Percentiles rank a stretch among this genome's conserved stretches.
phyloP scores from a whole-genome alignment of 2,113 vertebrate species.

The Myxocyprinus asiaticus region DNA sequence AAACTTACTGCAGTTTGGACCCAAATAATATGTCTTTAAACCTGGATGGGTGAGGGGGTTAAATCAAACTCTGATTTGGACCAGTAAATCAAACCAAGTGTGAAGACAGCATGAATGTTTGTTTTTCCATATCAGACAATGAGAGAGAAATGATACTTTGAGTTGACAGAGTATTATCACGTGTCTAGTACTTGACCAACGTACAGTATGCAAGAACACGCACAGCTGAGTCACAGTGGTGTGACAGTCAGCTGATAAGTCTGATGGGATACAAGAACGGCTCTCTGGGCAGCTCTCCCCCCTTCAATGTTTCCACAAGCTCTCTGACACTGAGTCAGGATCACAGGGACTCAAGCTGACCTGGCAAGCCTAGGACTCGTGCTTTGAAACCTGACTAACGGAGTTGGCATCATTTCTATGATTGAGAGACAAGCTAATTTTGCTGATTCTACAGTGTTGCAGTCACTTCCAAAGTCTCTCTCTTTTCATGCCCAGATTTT shows the following conservation, averaged over 20 bases:
- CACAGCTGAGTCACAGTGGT: slow-evolving; percentile 26
- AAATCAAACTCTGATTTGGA: background rate
- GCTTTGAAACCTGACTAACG: background rate
- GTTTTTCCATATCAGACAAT: slow-evolving; percentile 9
- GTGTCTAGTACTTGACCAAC: slow-evolving; percentile 8
- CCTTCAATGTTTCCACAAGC: slow-evolving; percentile 22
- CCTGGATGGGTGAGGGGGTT: background rate
- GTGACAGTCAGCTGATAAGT: slow-evolving; percentile 51
- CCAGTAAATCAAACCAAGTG: background rate
- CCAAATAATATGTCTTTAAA: background rate
- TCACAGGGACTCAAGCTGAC: background rate
- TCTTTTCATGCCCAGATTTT: background rate
- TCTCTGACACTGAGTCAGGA: slow-evolving; percentile 18
- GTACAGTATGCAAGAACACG: slow-evolving; percentile 30
- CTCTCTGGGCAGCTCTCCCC: background rate
- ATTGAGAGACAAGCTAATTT: slow-evolving; percentile 13
- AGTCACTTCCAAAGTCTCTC: background rate
- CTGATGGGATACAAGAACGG: slow-evolving; percentile 16
- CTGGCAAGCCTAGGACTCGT: background rate
- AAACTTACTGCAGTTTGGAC: background rate
- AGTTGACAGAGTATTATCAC: background rate
- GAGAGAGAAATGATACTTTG: background rate
- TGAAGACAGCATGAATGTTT: background rate
- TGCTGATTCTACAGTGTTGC: slow-evolving; percentile 5
- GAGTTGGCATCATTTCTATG: background rate